Conservation (phyloP, 2,888 invertebrate species). For the Sicus ferrugineus region DNA sequence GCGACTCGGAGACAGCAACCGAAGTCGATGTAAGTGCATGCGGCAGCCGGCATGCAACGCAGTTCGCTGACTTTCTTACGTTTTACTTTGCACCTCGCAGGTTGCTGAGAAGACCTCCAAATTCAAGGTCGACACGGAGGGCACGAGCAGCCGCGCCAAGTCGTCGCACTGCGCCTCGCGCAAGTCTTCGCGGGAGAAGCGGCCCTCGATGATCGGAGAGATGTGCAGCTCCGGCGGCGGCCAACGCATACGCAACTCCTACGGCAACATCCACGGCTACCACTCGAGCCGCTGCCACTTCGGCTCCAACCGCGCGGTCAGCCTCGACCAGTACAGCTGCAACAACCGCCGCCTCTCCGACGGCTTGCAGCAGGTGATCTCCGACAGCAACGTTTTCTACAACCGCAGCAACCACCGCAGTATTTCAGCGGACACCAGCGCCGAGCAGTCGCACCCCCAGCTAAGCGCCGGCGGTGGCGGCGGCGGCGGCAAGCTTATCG, state of each 20-base stretch:
- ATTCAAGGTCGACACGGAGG: slow-evolving; percentile 79
- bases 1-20: slow-evolving; percentile 74
- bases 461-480: too few relatives aligned
- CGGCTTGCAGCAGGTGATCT: slow-evolving; percentile 63
- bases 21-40: slow-evolving; percentile 72
- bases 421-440: slow-evolving; percentile 43
- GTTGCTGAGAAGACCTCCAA: slow-evolving; percentile 76
- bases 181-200: slow-evolving; percentile 73
- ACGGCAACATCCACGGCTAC: slow-evolving; percentile 64
- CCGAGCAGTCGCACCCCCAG: slow-evolving; percentile 42
- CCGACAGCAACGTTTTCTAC: slow-evolving; percentile 64
- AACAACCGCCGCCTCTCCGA: slow-evolving; percentile 64
- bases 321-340: slow-evolving; percentile 64
- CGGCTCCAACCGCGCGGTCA: slow-evolving; percentile 64
- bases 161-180: slow-evolving; percentile 72
- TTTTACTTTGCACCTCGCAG: slow-evolving; percentile 46
- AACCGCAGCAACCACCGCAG: slow-evolving; percentile 60
- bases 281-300: slow-evolving; percentile 63
- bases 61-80: not conserved
- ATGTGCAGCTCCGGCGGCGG: slow-evolving; percentile 64
- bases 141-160: slow-evolving; percentile 69
- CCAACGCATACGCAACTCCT: slow-evolving; percentile 63
- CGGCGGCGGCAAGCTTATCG: slow-evolving; percentile 41
- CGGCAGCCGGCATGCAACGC: not conserved
- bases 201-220: slow-evolving; percentile 65